These are phyloP conservation scores for Synanthedon formicaeformis DNA, from an alignment of 2,888 invertebrate species.

Conservation along the genomic window DNA sequence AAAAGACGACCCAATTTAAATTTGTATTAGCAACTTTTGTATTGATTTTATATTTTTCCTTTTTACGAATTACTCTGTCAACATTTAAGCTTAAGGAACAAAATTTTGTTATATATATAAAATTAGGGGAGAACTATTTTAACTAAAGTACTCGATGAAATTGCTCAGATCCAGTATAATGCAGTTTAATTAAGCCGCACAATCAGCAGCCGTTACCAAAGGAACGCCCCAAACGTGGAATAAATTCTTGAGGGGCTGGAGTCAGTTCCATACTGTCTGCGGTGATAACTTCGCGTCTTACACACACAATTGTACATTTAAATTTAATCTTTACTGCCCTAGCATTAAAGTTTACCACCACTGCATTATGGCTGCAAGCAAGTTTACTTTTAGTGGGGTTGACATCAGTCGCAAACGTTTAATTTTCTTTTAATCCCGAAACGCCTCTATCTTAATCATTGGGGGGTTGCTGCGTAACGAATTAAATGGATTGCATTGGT, in stretches of 20 bases:
- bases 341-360: conserved; percentile 10
- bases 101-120: no score
- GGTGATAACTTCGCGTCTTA: conserved; percentile 29
- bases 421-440: conserved; percentile 68
- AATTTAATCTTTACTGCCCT: conserved; percentile 13
- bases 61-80: no score
- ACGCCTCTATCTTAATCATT: conserved; percentile 59
- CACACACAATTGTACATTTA: conserved; percentile 3
- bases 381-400: conserved; percentile 38
- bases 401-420: conserved; percentile 57
- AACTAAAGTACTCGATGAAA: conserved; percentile 20
- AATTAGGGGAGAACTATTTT: background rate
- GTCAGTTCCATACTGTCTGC: conserved; percentile 31
- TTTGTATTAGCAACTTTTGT: no score
- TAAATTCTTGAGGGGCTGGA: conserved; percentile 52
- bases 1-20: no score
- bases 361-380: conserved; percentile 6
- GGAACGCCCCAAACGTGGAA: conserved; percentile 63
- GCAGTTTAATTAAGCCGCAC: conserved; percentile 63
- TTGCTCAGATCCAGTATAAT: conserved; percentile 47
- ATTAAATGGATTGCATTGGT: conserved; percentile 66
- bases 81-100: no score
- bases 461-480: conserved; percentile 61
- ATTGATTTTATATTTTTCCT: no score
- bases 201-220: conserved; percentile 62